Evolutionary conservation across 2,888 invertebrate genomes (phyloP), one percentile per base, ranked within the genome.

Genomic region (Agriopis marginaria): DNA sequence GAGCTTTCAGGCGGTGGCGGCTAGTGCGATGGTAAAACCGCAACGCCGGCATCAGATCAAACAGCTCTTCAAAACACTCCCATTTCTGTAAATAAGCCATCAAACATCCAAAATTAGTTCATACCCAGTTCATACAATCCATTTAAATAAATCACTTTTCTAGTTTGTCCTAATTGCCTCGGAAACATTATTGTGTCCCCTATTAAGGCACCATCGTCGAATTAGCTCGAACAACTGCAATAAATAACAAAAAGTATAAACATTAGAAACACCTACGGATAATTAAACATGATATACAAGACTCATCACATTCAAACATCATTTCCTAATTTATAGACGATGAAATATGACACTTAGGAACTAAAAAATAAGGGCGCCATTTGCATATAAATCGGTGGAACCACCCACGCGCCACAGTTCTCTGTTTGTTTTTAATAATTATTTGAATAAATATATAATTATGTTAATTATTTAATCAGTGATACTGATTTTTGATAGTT

Each of bases 401-500:
- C 65, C 87, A 80, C 89, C 89, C 86, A 90, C 89, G 82, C 85
- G 80, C 75, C 60, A 44, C 64, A 80, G 23, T 59, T 69, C 56
- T 61, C 59, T 73, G 76, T 78, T 78, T 79, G 76, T 84, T 87
- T 87, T 86, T 84, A 67, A 86, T 86, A 82, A 73, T 79, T 72
- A 86, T 91, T 89, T 89, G 79, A 89, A 89, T 90, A 89, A 89
- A 89, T 87, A 83, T 80, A 85, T 89, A 88, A 89, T 91, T 90
- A 90, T 90, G 89, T 82, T 87, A 88, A 76, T 73, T 64, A 73
- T 70, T 62, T 73, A 66, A 70, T 70, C 71, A 65, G 58, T 70
- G 70, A 72, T 76, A 73, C 70, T 58, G 71, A 76, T 74, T 74
- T 72, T 70, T 66, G 69, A 76, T 65, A 61, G 70, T 72, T 55